Evolutionary conservation across 2,888 invertebrate species (phyloP).

Genomic region (Tipula lateralis): DNA sequence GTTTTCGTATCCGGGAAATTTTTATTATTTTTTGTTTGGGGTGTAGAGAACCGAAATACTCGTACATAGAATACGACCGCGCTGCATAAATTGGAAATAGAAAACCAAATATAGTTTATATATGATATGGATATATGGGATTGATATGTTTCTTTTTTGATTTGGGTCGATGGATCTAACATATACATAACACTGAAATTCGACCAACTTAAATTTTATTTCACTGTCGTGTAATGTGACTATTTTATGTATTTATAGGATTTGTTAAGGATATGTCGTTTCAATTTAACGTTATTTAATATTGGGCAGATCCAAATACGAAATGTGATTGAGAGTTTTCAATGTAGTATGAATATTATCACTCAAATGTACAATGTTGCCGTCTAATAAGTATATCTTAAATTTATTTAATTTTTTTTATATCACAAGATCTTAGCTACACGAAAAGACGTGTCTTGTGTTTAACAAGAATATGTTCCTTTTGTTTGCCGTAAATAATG

Average conservation of each 20-base stretch:
- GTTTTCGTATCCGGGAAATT: background rate
- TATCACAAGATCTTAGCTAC: too few species aligned
- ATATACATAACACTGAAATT: background rate
- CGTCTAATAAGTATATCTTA: too few species aligned
- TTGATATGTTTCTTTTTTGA: background rate
- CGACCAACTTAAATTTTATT: background rate
- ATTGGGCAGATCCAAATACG: background rate
- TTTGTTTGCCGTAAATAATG: too few species aligned
- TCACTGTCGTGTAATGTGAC: background rate
- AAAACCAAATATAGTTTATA: background rate
- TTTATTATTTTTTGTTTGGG: too few species aligned
- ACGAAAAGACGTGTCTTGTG: too few species aligned
- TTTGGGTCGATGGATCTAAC: background rate
- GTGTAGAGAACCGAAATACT: background rate
- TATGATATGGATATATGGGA: background rate
- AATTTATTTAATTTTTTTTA: too few species aligned
- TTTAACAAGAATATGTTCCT: too few species aligned
- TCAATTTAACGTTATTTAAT: background rate
- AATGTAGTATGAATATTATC: background rate
- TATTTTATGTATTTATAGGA: background rate
- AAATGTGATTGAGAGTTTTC: background rate
- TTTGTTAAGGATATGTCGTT: background rate
- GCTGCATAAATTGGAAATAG: background rate
- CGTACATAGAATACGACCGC: background rate
- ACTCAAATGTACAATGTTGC: background rate